These are phyloP conservation scores for Eulithis testata DNA, from an alignment of 2,888 invertebrate genomes.

Conservation along the genomic window DNA sequence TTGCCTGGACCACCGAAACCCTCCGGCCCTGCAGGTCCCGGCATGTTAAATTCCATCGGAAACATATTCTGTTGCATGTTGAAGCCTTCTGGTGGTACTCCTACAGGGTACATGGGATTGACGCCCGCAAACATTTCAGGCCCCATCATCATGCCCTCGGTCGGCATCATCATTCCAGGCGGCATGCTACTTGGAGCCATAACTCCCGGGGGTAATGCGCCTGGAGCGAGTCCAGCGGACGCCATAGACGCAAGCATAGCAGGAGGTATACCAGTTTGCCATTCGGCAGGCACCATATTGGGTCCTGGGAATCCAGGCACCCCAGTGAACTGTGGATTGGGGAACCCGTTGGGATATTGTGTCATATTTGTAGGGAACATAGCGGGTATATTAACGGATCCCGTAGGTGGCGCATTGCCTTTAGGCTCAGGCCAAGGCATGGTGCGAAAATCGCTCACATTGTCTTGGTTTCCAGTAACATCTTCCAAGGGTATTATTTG, in stretches of 20 bases:
- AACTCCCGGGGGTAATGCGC: conserved; percentile 74
- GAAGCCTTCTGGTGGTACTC: conserved; percentile 67
- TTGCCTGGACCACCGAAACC: conserved; percentile 71
- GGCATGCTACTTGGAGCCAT: conserved; percentile 61
- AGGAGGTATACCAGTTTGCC: conserved; percentile 72
- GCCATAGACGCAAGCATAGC: conserved; percentile 55
- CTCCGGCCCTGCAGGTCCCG: conserved; percentile 68
- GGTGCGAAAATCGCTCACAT: conserved; percentile 90
- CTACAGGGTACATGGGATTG: conserved; percentile 63
- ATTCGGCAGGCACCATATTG: conserved; percentile 69
- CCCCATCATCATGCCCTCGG: conserved; percentile 46
- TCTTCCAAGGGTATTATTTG: conserved; percentile 95
- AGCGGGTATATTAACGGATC: conserved; percentile 65
- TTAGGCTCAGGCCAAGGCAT: conserved; percentile 95
- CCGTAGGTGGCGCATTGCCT: conserved; percentile 81
- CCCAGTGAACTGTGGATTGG: conserved; percentile 75
- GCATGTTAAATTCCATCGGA: conserved; percentile 81
- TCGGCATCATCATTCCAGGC: conserved; percentile 76
- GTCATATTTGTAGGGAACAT: conserved; percentile 77
- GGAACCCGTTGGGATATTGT: conserved; percentile 76
- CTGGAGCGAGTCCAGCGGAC: conserved; percentile 74
- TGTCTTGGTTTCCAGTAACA: conserved; percentile 92
- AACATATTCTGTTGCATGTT: conserved; percentile 79
- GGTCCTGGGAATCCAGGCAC: conserved; percentile 75
- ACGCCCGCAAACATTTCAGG: conserved; percentile 72